Percentiles rank a stretch among this genome's conserved stretches.
phyloP scores from a whole-genome alignment of 2,113 vertebrate genomes.

The Ahaetulla prasina region DNA sequence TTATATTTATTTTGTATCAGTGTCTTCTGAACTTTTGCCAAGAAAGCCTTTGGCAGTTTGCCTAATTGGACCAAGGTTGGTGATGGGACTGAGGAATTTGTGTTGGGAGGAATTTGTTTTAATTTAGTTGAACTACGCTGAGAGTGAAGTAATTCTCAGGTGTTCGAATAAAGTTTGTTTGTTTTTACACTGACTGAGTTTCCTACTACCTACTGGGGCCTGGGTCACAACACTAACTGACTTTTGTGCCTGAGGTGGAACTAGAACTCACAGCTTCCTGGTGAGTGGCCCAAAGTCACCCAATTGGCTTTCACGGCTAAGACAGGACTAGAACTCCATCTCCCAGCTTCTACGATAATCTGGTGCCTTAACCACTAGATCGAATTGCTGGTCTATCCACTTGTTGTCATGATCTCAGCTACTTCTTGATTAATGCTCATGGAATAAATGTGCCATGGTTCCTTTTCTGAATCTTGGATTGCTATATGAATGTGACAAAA shows the following conservation, averaged over 20 bases:
- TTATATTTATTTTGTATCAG: too few relatives aligned
- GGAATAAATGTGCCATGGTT: not conserved
- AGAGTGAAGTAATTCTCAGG: too few relatives aligned
- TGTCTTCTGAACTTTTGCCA: too few relatives aligned
- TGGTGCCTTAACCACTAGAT: not conserved
- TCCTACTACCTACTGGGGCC: too few relatives aligned
- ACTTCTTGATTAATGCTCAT: not conserved
- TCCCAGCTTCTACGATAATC: not conserved
- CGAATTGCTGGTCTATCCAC: not conserved
- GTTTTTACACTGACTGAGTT: too few relatives aligned
- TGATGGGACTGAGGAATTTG: too few relatives aligned
- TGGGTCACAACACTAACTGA: too few relatives aligned
- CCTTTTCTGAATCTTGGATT: not conserved
- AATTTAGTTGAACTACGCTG: too few relatives aligned
- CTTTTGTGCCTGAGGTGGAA: not conserved
- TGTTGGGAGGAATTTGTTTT: too few relatives aligned
- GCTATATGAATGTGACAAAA: not conserved
- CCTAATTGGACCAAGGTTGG: too few relatives aligned
- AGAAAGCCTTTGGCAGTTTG: too few relatives aligned
- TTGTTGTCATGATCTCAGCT: not conserved
- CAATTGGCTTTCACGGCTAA: not conserved
- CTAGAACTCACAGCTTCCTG: not conserved
- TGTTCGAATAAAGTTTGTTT: too few relatives aligned
- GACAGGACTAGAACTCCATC: not conserved
- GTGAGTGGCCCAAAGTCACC: not conserved